phyloP scores from a whole-genome alignment of 2,888 invertebrate genomes.

The Tromatobia lineatoria region DNA sequence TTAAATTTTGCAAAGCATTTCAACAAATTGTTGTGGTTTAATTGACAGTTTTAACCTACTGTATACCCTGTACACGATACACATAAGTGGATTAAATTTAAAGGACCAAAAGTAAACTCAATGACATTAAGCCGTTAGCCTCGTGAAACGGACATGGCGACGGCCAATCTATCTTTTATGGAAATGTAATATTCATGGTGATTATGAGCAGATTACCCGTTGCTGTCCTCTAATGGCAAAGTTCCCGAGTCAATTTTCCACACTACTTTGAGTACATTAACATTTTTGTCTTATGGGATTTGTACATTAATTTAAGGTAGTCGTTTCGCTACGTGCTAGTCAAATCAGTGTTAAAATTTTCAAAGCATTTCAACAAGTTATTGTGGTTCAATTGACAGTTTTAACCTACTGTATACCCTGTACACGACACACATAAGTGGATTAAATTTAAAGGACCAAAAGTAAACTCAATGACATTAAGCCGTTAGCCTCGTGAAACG shows the following conservation, averaged over 20 bases:
- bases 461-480: constrained; percentile 41
- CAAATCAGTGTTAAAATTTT: too few relatives aligned
- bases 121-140: constrained; percentile 9
- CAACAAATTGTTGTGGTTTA: too few relatives aligned
- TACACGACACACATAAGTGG: constrained; percentile 33
- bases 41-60: too few relatives aligned
- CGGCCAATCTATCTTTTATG: constrained; percentile 4
- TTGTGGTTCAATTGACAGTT: too few relatives aligned
- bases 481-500: neutral
- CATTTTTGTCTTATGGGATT: too few relatives aligned
- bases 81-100: constrained; percentile 47
- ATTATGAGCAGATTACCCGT: neutral
- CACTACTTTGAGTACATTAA: too few relatives aligned
- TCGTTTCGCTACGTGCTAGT: too few relatives aligned
- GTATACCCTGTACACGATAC: neutral
- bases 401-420: neutral
- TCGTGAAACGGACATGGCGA: neutral
- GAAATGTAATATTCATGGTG: neutral
- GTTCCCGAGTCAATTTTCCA: too few relatives aligned
- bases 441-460: constrained; percentile 45
- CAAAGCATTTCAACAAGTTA: too few relatives aligned
- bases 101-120: constrained; percentile 40
- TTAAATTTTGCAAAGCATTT: too few relatives aligned
- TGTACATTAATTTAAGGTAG: too few relatives aligned
- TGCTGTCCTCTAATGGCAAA: neutral